These are phyloP conservation scores for Sclerodermus sp. DNA, from an alignment of 2,888 invertebrate genomes.

Conservation along the genomic window DNA sequence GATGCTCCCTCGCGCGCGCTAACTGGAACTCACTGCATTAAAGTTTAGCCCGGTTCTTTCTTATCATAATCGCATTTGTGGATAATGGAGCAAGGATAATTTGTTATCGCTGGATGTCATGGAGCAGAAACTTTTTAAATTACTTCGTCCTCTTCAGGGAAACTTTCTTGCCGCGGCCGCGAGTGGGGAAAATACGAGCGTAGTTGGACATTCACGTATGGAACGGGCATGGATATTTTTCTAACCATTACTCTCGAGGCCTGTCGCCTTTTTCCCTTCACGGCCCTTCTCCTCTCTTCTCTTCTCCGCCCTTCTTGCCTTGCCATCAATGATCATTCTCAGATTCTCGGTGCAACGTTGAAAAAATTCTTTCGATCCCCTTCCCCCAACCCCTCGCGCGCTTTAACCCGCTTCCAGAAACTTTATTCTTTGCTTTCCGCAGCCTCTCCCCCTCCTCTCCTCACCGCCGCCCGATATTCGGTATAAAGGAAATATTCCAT, in stretches of 20 bases:
- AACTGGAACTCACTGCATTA: slow-evolving; percentile 43
- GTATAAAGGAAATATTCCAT: no score
- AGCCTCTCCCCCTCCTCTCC: no score
- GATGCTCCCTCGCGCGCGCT: slow-evolving; percentile 12
- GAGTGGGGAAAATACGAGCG: slow-evolving; percentile 43
- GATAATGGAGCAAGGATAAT: slow-evolving; percentile 57
- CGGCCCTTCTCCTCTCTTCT: no score
- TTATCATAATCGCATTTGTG: slow-evolving; percentile 58
- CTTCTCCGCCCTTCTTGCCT: no score
- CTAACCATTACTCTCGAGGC: slow-evolving; percentile 32
- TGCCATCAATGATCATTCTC: no score
- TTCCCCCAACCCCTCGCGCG: no score
- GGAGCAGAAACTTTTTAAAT: slow-evolving; percentile 57
- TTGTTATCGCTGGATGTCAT: slow-evolving; percentile 56
- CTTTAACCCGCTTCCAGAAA: no score
- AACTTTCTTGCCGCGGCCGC: slow-evolving; percentile 34
- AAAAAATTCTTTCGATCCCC: no score
- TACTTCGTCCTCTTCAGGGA: slow-evolving; percentile 49
- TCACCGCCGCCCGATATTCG: no score
- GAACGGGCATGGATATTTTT: slow-evolving; percentile 39
- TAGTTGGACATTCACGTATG: slow-evolving; percentile 46
- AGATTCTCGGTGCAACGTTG: no score
- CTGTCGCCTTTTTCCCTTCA: no score
- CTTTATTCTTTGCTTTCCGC: no score
- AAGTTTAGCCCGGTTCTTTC: slow-evolving; percentile 51